Evolutionary conservation across 1,140 invertebrate species (phyloP), one percentile per base, ranked within the genome.

Genomic region (Temnothorax nylanderi): DNA sequence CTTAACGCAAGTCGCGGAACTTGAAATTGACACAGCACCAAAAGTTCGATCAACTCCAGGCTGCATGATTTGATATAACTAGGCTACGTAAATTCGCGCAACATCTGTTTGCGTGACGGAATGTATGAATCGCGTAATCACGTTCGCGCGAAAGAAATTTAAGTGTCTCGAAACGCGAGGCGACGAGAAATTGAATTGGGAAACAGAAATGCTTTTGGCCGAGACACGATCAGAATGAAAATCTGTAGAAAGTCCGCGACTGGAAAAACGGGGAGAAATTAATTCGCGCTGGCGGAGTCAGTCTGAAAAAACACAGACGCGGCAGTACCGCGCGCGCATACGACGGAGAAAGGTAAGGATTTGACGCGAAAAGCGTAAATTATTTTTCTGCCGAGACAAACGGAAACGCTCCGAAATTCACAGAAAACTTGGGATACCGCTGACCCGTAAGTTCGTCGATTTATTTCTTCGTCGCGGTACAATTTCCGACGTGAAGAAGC

Each of bases 291-390:
- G 67, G 51, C 49, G 34, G 44, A 54, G 67, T 47, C 65, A 11
- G 67, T 82, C 26, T 82, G 67, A 74, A 82, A 82, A 82, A 74
- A 82, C 67, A 82, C 37, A 47, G 26, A 82, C 65, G 47, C 37
- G 51, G 21, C 16, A 32, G 51, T 72, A 34, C 34, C 65, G 37
- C 26, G 34, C 13, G 37, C 26, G 34, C 13, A 18, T 7, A 37
- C 65, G 37, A 13, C 8, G 75, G 21, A 16, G 32, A 32, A 6
- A 32, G 13, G 51, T 72, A 58, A 82, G 67, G 41, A 75, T 75
- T 60, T 47, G 80, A 75, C 54, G 80, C 51, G 67, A 47, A 60
- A 74, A 60, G 37, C 78, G 67, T 62, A 74, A 82, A 82, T 82
- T 82, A 82, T 82, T 82, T 74, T 74, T 56, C 18, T 58, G 54